These are phyloP conservation scores for Acipenser ruthenus DNA, from an alignment of 2,797 vertebrate species.

Conservation along the genomic window DNA sequence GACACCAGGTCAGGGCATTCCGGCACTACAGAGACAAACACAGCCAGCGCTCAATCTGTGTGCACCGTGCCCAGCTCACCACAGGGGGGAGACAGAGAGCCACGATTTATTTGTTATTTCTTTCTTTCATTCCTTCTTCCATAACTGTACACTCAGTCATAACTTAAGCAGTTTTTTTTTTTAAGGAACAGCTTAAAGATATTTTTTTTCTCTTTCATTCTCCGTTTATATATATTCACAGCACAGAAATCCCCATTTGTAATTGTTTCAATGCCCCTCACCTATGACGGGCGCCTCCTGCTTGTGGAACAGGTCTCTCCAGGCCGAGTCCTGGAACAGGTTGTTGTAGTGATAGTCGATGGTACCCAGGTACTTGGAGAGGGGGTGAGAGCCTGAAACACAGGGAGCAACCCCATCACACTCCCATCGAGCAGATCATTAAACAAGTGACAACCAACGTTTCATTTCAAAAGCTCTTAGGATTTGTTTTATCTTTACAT, in stretches of 20 bases:
- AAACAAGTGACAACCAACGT: too few relatives aligned
- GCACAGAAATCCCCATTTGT: too few relatives aligned
- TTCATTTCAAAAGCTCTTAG: too few relatives aligned
- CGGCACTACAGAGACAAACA: constrained; percentile 55
- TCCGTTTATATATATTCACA: neutral
- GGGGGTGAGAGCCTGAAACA: constrained; percentile 77
- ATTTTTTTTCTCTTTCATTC: too few relatives aligned
- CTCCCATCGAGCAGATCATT: neutral
- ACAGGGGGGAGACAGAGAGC: neutral
- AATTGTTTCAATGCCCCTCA: constrained; percentile 39
- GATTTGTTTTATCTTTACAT: too few relatives aligned
- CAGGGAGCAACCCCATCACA: constrained; percentile 6
- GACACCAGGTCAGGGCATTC: constrained; percentile 82
- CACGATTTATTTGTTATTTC: neutral
- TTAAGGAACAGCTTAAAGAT: too few relatives aligned
- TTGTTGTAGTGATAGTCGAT: constrained; percentile 91
- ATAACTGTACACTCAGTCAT: too few relatives aligned
- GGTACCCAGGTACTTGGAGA: constrained; percentile 89
- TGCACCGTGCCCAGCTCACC: neutral
- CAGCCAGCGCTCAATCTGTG: neutral
- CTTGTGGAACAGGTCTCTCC: constrained; percentile 89
- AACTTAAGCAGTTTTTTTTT: too few relatives aligned
- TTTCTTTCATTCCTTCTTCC: too few relatives aligned
- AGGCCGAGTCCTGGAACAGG: constrained; percentile 89
- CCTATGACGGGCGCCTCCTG: constrained; percentile 80